Evolutionary conservation across 1,140 invertebrate genomes (phyloP), one percentile per base, ranked within the genome.

Genomic region (Pseudomyrmex concolor): DNA sequence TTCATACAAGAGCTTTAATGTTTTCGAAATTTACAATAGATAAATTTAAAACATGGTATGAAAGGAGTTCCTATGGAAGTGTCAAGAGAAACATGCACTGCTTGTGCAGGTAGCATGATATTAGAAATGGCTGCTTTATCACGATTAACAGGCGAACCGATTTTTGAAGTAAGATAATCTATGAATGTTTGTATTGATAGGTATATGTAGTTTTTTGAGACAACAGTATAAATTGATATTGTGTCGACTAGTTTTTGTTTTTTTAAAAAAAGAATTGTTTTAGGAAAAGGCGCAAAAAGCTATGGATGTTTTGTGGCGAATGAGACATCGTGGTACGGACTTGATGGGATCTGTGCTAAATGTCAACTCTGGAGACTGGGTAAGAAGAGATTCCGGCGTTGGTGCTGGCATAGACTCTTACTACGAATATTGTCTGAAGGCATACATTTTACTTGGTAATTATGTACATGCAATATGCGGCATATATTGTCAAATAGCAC

Each of bases 391-490:
- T 93, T 98, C 98, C 45, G 98, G 99, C 2, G 98, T 99, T 19
- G 99, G 99, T n/a, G 99, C 99, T 57, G 99, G 99, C 10, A 99
- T 99, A 86, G 99, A 99, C 94, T 99, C 98, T 0, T 99, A 99
- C 93, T 99, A 99, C 93, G 99, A 99, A 94, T 99, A 99, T 94
- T 98, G 98, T 86, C 95, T 99, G 17, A 99, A 99, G 94, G 98
- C 98, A 0, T 97, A 97, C 90, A 97, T 97, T 86, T 94, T 97
- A 83, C 94, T 97, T 2, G 97, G 94, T 93, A 87, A 86, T 76
- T 83, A 67, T 66, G 50, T 74, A 50, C 57, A 76, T 5, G 34
- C 22, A 60, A 50, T 74, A 57, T 48, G 1, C n/a, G 7, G 15
- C 34, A 17, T n/a, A 19, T 66, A 4, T 64, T 34, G 7, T 8